Evolutionary conservation across 2,113 vertebrate species (phyloP).

Genomic region (Ardeotis arabs): DNA sequence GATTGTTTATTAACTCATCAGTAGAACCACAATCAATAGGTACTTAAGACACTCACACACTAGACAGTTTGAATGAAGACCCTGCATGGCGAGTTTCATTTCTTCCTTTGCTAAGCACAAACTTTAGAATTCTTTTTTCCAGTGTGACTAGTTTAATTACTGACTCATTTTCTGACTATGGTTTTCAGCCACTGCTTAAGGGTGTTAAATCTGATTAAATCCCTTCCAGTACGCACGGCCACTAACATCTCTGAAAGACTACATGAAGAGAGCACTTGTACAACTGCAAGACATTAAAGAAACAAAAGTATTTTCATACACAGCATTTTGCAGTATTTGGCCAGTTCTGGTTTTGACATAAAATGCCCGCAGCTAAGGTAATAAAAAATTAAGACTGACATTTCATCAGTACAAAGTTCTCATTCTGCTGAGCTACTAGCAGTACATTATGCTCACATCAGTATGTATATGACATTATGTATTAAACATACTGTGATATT

Average conservation of each 20-base stretch:
- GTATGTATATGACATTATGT: conserved; percentile 41
- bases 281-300: neutral
- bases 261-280: neutral
- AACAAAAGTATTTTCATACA: neutral
- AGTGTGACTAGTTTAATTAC: neutral
- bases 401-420: conserved; percentile 26
- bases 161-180: neutral
- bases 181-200: neutral
- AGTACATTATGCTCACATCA: conserved; percentile 50
- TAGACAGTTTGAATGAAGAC: neutral
- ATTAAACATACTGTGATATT: conserved; percentile 35
- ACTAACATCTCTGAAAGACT: neutral
- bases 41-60: neutral
- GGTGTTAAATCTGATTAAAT: neutral
- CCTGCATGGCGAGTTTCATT: neutral
- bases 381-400: conserved; percentile 61
- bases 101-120: neutral
- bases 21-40: neutral
- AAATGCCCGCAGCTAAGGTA: conserved; percentile 47
- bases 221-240: neutral
- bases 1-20: neutral
- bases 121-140: neutral
- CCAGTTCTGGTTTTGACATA: conserved; percentile 44
- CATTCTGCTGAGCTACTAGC: conserved; percentile 57
- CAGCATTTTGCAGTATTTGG: neutral